A percentile compares a stretch with the other conserved stretches of the same genome.
Evolutionary conservation across 2,888 invertebrate species (phyloP).

Genomic region (Falcaria lacertinaria): DNA sequence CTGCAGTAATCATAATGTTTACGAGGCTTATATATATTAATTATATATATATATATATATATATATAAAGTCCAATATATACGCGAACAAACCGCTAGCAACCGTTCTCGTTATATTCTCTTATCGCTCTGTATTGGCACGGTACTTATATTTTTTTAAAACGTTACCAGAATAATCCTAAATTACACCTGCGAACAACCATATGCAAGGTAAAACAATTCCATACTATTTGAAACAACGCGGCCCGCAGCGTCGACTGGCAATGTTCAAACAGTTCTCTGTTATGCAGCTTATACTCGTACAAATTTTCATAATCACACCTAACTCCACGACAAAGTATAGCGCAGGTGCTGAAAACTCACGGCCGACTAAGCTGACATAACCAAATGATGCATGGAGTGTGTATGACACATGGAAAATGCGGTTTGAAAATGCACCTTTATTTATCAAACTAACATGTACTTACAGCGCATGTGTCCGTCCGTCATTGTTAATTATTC

Average conservation of each 20-base stretch:
- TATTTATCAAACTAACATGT: neutral
- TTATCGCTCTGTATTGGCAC: no score
- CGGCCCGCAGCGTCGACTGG: conserved; percentile 14
- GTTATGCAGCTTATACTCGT: conserved; percentile 26
- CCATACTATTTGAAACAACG: conserved; percentile 20
- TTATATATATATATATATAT: no score
- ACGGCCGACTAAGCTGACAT: conserved; percentile 23
- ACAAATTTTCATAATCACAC: conserved; percentile 31
- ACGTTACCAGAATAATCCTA: neutral
- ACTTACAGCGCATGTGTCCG: no score
- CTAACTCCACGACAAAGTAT: conserved; percentile 22
- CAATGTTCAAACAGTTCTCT: conserved; percentile 23
- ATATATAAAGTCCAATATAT: no score
- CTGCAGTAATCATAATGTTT: no score
- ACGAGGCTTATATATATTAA: no score
- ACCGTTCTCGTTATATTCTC: no score
- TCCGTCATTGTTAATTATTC: no score
- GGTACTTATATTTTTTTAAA: no score
- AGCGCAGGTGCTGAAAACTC: conserved; percentile 30
- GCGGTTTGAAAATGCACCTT: neutral
- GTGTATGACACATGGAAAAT: neutral
- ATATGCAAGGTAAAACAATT: conserved; percentile 9
- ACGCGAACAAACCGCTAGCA: no score
- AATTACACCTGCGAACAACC: neutral
- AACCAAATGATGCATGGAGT: conserved; percentile 6